Evolutionary conservation across 2,888 invertebrate species (phyloP).

Genomic region (Apamea epomidion): DNA sequence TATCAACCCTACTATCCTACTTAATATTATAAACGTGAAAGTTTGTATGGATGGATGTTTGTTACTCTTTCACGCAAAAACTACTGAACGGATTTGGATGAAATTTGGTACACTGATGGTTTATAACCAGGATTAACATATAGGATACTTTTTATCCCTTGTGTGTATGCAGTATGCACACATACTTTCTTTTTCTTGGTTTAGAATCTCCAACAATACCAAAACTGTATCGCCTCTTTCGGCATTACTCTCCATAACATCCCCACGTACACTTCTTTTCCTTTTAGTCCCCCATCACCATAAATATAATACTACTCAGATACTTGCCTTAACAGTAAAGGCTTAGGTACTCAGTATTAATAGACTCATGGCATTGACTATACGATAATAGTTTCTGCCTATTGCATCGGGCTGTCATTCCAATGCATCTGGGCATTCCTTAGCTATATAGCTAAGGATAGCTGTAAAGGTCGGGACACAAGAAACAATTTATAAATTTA

Average conservation of each 20-base stretch:
- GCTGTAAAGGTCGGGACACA: constrained; percentile 34
- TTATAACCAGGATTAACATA: no score
- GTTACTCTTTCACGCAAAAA: no score
- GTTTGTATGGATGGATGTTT: no score
- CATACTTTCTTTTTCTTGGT: neutral
- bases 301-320: constrained; percentile 12
- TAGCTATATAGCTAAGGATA: constrained; percentile 12
- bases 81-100: no score
- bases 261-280: neutral
- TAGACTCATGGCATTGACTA: constrained; percentile 31
- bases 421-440: constrained; percentile 61
- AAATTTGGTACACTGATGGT: no score
- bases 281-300: constrained; percentile 14
- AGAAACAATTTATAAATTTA: neutral
- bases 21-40: no score
- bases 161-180: neutral
- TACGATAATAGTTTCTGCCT: constrained; percentile 51
- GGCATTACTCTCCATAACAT: neutral
- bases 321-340: constrained; percentile 23
- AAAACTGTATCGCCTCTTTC: neutral
- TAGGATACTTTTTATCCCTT: no score
- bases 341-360: constrained; percentile 55
- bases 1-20: no score
- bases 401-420: constrained; percentile 58
- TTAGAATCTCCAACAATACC: neutral